Percentiles rank a stretch among this genome's conserved stretches.
phyloP scores from a whole-genome alignment of 2,113 vertebrate species.

The Romanogobio albipinnatus region DNA sequence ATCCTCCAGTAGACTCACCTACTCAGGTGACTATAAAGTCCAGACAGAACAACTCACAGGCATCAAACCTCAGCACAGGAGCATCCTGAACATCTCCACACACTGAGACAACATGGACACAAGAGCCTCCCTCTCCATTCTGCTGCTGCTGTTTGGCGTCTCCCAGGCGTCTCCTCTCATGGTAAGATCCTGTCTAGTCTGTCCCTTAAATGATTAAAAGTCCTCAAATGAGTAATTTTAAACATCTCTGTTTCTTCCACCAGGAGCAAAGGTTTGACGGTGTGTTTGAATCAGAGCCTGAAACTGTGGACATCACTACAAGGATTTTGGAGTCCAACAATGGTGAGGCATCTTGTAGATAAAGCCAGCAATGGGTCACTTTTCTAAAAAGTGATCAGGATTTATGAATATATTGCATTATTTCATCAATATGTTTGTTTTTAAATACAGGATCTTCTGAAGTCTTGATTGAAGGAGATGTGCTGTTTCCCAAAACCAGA shows the following conservation, averaged over 20 bases:
- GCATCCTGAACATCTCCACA: conserved; percentile 48
- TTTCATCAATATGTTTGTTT: no score
- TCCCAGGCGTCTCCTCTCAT: conserved; percentile 21
- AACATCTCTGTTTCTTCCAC: neutral
- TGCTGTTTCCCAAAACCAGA: conserved; percentile 49
- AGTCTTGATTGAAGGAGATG: conserved; percentile 52
- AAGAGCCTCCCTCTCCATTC: conserved; percentile 48
- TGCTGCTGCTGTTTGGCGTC: conserved; percentile 50
- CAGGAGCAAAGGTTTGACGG: no score
- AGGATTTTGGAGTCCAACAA: conserved; percentile 49
- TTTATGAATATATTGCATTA: no score
- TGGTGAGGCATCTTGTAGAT: conserved; percentile 8
- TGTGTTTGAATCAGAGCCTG: no score
- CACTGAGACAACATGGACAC: conserved; percentile 53
- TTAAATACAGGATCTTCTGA: neutral
- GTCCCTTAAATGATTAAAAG: neutral
- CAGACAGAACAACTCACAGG: neutral
- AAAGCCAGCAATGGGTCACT: neutral
- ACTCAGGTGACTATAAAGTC: neutral
- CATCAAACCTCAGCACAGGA: conserved; percentile 17
- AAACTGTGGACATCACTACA: conserved; percentile 39
- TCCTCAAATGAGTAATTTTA: neutral
- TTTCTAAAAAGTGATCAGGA: no score
- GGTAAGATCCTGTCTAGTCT: neutral
- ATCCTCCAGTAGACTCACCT: conserved; percentile 38